phyloP scores from a whole-genome alignment of 2,113 vertebrate genomes.

The Hemiscyllium ocellatum region DNA sequence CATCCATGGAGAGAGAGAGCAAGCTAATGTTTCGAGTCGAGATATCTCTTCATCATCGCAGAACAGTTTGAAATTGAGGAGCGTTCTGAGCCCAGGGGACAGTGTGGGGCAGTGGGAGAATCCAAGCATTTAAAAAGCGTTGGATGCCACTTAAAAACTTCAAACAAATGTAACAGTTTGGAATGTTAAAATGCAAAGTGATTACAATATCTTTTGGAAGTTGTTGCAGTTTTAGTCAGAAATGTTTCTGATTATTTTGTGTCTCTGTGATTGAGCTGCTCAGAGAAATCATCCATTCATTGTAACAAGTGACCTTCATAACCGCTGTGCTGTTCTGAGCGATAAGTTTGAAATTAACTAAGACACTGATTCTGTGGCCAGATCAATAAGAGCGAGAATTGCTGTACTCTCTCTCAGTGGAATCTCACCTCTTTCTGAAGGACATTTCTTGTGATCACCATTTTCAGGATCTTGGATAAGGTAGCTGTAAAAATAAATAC shows the following conservation, averaged over 20 bases:
- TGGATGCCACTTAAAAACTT: background rate
- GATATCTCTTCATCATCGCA: too few relatives aligned
- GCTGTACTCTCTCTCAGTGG: background rate
- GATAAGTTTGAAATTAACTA: background rate
- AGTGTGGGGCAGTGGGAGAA: background rate
- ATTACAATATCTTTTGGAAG: background rate
- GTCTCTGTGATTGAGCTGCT: background rate
- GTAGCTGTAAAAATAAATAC: background rate
- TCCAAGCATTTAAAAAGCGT: background rate
- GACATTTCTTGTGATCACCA: background rate
- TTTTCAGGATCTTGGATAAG: background rate
- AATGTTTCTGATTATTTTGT: background rate
- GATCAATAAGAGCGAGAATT: background rate
- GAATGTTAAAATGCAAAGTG: background rate
- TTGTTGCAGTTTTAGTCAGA: background rate
- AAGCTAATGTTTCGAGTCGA: too few relatives aligned
- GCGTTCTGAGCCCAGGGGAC: background rate
- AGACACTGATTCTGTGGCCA: background rate
- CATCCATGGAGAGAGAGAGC: too few relatives aligned
- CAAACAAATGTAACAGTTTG: too few relatives aligned
- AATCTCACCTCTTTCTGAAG: background rate
- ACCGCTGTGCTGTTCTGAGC: background rate
- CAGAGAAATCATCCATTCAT: background rate
- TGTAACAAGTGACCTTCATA: background rate
- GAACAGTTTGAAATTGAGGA: background rate